Evolutionary conservation across 30 jellyfish, hydroid and myxozoan species (phyloP).

Genomic region (Chironex yamaguchii): DNA sequence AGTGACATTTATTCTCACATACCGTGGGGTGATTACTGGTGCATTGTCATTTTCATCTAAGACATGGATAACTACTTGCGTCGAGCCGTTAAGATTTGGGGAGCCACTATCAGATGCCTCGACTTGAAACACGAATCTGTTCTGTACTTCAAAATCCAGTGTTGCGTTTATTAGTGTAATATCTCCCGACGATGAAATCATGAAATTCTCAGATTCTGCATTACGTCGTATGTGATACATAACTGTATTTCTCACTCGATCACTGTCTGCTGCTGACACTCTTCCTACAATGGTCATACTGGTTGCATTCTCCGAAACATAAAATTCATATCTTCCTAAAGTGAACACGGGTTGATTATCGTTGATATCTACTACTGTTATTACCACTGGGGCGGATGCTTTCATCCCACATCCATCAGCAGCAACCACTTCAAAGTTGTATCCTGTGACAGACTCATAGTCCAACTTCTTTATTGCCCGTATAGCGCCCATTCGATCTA

Average conservation of each 20-base stretch:
- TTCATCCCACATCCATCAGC: slow-evolving; percentile 59
- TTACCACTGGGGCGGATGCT: slow-evolving; percentile 1
- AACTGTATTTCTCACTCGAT: slow-evolving; percentile 6
- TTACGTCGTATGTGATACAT: not conserved
- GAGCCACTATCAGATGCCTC: slow-evolving; percentile 49
- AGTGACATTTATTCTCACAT: slow-evolving; percentile 61
- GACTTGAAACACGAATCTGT: slow-evolving; percentile 64
- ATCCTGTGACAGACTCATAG: slow-evolving; percentile 16
- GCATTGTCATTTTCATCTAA: slow-evolving; percentile 82
- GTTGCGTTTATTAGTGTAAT: slow-evolving; percentile 45
- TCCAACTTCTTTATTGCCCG: slow-evolving; percentile 31
- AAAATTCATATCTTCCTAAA: not conserved
- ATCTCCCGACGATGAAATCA: slow-evolving; percentile 11
- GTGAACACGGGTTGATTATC: slow-evolving; percentile 4
- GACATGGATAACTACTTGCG: slow-evolving; percentile 57
- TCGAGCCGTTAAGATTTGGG: slow-evolving; percentile 26
- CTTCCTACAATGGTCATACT: not conserved
- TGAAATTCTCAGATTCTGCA: not conserved
- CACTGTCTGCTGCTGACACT: slow-evolving; percentile 6
- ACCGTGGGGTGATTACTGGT: slow-evolving; percentile 67
- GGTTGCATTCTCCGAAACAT: not conserved
- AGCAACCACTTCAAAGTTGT: slow-evolving; percentile 64
- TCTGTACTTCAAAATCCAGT: slow-evolving; percentile 56
- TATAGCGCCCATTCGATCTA: slow-evolving; percentile 76
- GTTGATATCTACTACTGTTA: not conserved